Evolutionary conservation across 2,113 vertebrate species (phyloP).

Genomic region (Larimichthys crocea): DNA sequence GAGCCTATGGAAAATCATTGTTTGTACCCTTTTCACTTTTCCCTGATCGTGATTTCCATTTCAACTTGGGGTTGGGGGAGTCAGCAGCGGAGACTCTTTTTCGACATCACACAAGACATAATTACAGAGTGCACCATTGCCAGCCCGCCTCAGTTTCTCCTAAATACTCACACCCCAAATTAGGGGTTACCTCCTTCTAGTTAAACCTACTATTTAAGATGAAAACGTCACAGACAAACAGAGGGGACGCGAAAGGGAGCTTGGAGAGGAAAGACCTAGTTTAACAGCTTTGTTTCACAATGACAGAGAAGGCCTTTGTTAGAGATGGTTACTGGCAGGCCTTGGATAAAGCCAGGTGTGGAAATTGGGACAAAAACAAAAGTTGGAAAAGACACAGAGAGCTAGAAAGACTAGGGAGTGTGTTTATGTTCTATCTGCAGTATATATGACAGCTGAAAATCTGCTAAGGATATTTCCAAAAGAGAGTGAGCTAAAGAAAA

Average conservation of each 20-base stretch:
- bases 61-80: constrained; percentile 68
- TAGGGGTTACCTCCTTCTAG: constrained; percentile 76
- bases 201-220: constrained; percentile 74
- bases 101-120: constrained; percentile 75
- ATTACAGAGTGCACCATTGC: constrained; percentile 72
- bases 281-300: constrained; percentile 65
- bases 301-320: constrained; percentile 62
- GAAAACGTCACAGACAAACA: constrained; percentile 67
- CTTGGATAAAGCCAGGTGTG: constrained; percentile 64
- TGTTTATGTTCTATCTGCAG: constrained; percentile 60
- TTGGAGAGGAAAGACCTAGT: constrained; percentile 57
- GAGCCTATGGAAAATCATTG: constrained; percentile 45
- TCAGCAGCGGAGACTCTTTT: constrained; percentile 69
- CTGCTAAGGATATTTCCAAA: constrained; percentile 69
- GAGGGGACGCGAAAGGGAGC: constrained; percentile 35
- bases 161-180: constrained; percentile 81
- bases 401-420: constrained; percentile 41
- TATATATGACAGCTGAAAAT: constrained; percentile 65
- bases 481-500: constrained; percentile 69
- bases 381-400: constrained; percentile 45
- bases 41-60: constrained; percentile 68
- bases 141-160: constrained; percentile 77
- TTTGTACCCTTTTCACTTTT: constrained; percentile 47
- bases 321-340: constrained; percentile 50
- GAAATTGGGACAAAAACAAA: constrained; percentile 70